Conservation (phyloP, 1,140 invertebrate species). For the Trissolcus basalis region DNA sequence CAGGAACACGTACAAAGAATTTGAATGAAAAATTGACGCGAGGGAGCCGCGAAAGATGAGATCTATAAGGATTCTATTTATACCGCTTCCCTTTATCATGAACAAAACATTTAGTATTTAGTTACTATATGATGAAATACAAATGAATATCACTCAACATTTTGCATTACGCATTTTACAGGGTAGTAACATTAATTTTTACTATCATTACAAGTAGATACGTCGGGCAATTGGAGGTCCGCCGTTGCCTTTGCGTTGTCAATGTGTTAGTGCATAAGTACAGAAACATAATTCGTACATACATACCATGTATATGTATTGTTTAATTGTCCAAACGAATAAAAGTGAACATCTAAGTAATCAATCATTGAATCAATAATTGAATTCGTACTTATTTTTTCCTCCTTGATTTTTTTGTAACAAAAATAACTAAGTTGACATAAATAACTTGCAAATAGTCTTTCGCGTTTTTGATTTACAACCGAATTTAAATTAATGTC, state of each 20-base stretch:
- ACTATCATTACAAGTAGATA: conserved; percentile 66
- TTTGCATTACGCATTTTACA: conserved; percentile 72
- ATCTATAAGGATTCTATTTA: conserved; percentile 61
- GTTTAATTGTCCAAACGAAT: conserved; percentile 73
- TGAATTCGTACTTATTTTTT: no score
- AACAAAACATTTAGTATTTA: conserved; percentile 63
- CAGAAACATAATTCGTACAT: conserved; percentile 70
- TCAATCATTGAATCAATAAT: conserved; percentile 22
- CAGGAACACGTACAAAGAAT: conserved; percentile 6
- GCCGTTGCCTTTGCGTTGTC: conserved; percentile 62
- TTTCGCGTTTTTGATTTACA: no score
- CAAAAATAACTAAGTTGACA: no score
- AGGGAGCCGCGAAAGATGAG: conserved; percentile 1
- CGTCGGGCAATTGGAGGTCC: conserved; percentile 49
- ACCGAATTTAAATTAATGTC: no score
- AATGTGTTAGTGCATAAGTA: conserved; percentile 73
- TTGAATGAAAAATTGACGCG: not conserved
- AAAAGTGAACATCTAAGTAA: conserved; percentile 68
- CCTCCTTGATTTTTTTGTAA: no score
- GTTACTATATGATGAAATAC: conserved; percentile 50
- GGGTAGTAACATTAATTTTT: conserved; percentile 70
- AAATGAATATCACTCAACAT: conserved; percentile 64
- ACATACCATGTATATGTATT: conserved; percentile 72
- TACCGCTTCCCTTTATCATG: conserved; percentile 55
- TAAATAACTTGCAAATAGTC: no score